phyloP scores from a whole-genome alignment of 2,113 vertebrate species.

The Siniperca chuatsi region DNA sequence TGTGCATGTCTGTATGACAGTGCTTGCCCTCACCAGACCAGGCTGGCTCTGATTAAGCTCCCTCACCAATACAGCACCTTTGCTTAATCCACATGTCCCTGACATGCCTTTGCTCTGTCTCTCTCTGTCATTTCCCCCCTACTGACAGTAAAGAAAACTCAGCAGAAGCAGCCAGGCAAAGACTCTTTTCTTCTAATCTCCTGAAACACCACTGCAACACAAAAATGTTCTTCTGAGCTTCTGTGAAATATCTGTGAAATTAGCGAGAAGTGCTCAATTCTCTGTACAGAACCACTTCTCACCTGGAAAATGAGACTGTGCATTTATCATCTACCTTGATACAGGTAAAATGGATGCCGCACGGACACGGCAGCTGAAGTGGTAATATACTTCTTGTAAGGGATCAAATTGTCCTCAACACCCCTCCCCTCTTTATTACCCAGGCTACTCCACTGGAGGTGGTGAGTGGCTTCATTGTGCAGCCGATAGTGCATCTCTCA shows the following conservation, averaged over 20 bases:
- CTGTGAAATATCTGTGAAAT: constrained; percentile 81
- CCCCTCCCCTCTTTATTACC: constrained; percentile 74
- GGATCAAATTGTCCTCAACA: constrained; percentile 78
- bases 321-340: constrained; percentile 64
- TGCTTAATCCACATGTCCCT: constrained; percentile 44
- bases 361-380: constrained; percentile 68
- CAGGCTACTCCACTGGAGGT: constrained; percentile 52
- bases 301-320: constrained; percentile 72
- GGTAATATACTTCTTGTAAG: constrained; percentile 75
- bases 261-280: constrained; percentile 62
- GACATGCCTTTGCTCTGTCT: constrained; percentile 37
- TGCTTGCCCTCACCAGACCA: not conserved
- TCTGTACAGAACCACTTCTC: constrained; percentile 60
- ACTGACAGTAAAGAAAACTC: constrained; percentile 46
- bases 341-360: constrained; percentile 68
- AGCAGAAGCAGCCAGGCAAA: constrained; percentile 33
- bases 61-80: constrained; percentile 44
- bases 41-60: constrained; percentile 30
- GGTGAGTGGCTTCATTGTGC: constrained; percentile 73
- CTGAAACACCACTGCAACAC: constrained; percentile 66
- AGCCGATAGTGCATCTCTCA: constrained; percentile 75
- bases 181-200: constrained; percentile 64
- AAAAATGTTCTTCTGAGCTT: constrained; percentile 69
- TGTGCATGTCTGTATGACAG: not conserved
- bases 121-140: constrained; percentile 37